phyloP scores from a whole-genome alignment of 2,797 vertebrate species.

The Lutra lutra region DNA sequence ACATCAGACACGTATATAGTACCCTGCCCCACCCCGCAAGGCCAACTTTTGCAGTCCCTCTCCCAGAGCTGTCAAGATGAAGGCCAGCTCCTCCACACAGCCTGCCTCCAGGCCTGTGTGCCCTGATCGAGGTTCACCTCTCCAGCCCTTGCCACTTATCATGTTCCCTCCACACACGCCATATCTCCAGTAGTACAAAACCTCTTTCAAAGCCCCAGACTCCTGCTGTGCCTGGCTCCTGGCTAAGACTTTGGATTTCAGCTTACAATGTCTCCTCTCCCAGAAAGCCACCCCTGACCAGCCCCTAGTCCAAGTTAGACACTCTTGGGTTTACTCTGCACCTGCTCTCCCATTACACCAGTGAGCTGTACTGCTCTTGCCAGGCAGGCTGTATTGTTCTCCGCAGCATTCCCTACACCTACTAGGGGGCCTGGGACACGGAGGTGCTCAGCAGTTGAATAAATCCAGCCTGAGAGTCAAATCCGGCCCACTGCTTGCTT shows the following conservation, averaged over 20 bases:
- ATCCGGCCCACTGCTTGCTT: neutral
- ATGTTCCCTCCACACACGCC: neutral
- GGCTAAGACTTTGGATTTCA: neutral
- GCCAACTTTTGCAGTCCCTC: neutral
- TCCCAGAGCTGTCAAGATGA: neutral
- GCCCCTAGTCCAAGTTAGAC: neutral
- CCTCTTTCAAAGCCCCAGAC: neutral
- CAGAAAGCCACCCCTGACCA: neutral
- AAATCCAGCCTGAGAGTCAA: neutral
- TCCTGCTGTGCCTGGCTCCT: neutral
- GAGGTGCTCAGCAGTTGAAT: neutral
- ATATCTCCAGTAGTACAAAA: neutral
- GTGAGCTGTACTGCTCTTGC: neutral
- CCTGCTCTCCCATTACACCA: neutral
- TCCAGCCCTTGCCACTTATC: neutral
- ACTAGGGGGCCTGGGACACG: neutral
- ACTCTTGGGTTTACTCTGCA: neutral
- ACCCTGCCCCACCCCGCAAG: fast-evolving
- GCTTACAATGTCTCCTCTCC: neutral
- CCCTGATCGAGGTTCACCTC: neutral
- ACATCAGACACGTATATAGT: neutral
- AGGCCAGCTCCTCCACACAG: neutral
- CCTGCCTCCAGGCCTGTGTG: neutral
- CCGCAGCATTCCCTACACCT: neutral
- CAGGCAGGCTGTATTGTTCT: neutral